Base-by-base conservation (phyloP, 2,888 invertebrate species). In the Junonia oenone region DNA sequence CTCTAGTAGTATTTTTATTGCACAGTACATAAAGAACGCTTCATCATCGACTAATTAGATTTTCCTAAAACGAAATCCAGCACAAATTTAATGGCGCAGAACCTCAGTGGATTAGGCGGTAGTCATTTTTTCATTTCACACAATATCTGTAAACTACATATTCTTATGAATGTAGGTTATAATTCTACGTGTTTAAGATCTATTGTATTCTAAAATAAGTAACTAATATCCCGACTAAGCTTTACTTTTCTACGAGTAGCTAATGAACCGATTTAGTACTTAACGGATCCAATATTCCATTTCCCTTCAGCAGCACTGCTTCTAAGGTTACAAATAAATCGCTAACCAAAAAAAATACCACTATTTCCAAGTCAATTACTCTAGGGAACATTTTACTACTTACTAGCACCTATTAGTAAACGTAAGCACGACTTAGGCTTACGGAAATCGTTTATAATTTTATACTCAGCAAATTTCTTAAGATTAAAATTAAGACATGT, bases 311-410 rank as follows among this genome's bases (percentile, higher is more conserved):
- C 69, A 71, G 74, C 76, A 74, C 76, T 72, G 75, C 75, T 77
- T 76, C 61, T 55, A 62, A 63, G 62, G 61, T 62, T 63, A 64
- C 57, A 51, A 59, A 66, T 68, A 65, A 71, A 69, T 71, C 73
- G 78, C 81, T 77, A 79, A 75, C 76, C 75, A 78, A 83, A 82
- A 47, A 51, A 57, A 77, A 81, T 77, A 86, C 43, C 89, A 92
- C 93, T 92, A 92, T 92, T 92, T 94, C 93, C 93, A 94, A 93
- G 94, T 94, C 94, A 94, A 94, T 94, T 94, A 94, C 91, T 93
- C 92, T 94, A 94, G 94, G 94, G 94, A 94, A 94, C 94, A 94
- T 93, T 91, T 91, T 91, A 91, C 91, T 91, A 92, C 81, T 85
- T 86, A 84, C 78, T 87, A 90, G 88, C 86, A 86, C 82, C 83